Base-by-base conservation (phyloP, 2,888 invertebrate species). In the Microdon myrmicae region DNA sequence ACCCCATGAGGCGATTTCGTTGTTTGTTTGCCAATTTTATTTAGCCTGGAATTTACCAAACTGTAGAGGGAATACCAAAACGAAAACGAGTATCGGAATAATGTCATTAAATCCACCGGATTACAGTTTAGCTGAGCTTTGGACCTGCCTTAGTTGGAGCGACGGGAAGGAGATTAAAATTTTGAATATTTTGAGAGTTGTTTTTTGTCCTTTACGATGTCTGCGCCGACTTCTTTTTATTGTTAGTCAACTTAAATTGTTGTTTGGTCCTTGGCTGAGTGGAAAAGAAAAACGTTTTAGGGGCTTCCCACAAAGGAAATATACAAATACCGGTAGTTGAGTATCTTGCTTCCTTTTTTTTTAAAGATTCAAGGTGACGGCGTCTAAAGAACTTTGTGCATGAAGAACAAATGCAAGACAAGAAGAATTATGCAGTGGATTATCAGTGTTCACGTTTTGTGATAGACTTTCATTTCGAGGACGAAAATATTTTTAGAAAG, bases 1-100 rank as follows among this genome's bases (percentile, higher is more conserved):
- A 51, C 38, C 41, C 58, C 28, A 7, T 38, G 58, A 47, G 58
- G 45, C 29, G 51, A 53, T 41, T 53, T 22, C 29, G 51, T 53
- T 64, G 58, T 64, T 58, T 64, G 64, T 51, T 58, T 56, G 61
- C 61, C 61, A 61, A 61, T 61, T 61, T 58, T 20, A 51, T 47
- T 26, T 29, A 58, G 41, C 41, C 51, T 58, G 41, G 47, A 51
- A 51, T 58, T 58, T 51, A 45, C 49, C 45, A 51, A 58, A 58
- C 54, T 54, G 48, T 48, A 55, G 37, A 25, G 26, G 39, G 43
- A 48, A 23, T 48, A 38, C 19, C 22, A 20, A 44, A 45, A 44
- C 37, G 16, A 47, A 31, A 34, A 49, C 49, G 51, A 23, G 45
- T 29, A 51, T 29, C 39, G 39, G 44, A 64, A 45, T 58, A 53